Conservation (phyloP, 2,888 invertebrate genomes). For the Pharmacophagus antenor region DNA sequence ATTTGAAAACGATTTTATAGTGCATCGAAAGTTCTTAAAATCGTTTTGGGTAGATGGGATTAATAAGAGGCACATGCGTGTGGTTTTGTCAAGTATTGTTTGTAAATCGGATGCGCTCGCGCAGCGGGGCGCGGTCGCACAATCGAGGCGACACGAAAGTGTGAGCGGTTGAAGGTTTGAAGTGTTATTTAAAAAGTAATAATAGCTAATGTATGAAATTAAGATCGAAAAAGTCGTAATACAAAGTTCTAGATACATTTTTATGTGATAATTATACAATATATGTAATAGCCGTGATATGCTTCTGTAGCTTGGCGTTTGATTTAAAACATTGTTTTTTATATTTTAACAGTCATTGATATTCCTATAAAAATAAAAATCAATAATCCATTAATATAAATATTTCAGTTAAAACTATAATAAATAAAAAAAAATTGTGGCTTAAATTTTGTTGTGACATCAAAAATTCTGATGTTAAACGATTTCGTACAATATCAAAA, state of each 20-base stretch:
- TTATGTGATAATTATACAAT: no score
- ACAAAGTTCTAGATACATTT: no score
- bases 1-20: not conserved
- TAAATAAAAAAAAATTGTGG: not conserved
- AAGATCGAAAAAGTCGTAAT: no score
- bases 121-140: constrained; percentile 55
- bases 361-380: no score
- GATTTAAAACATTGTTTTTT: no score
- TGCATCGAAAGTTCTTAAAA: constrained; percentile 22
- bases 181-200: constrained; percentile 12
- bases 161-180: constrained; percentile 28
- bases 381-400: not conserved
- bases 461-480: constrained; percentile 35
- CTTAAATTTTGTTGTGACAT: not conserved
- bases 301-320: no score
- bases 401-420: no score
- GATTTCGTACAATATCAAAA: constrained; percentile 54
- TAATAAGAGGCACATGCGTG: constrained; percentile 41
- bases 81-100: constrained; percentile 59
- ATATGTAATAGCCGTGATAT: no score
- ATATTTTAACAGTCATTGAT: no score
- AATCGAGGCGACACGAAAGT: constrained; percentile 48
- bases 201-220: no score
- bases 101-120: constrained; percentile 64
- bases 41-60: constrained; percentile 34